Percentiles rank a stretch among this genome's conserved stretches.
phyloP scores from a whole-genome alignment of 2,797 vertebrate genomes.

The Mormyrops boulengeri region DNA sequence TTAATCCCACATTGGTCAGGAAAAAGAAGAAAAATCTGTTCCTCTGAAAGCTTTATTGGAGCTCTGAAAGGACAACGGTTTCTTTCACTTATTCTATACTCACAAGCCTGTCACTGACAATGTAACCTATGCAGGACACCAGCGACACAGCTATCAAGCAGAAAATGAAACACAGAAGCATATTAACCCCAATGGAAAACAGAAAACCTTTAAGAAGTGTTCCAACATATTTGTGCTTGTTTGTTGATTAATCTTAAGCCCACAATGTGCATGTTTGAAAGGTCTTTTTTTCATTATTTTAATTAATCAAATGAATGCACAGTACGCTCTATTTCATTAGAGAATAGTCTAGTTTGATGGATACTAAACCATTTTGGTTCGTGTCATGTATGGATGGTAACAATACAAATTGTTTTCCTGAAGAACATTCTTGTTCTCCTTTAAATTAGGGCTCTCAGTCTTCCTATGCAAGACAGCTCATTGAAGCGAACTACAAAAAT shows the following conservation, averaged over 20 bases:
- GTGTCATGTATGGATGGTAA: neutral
- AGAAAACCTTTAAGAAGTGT: slow-evolving; percentile 1
- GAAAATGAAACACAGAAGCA: neutral
- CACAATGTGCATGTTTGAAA: neutral
- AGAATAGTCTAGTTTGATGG: slow-evolving; percentile 4
- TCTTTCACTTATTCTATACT: slow-evolving; percentile 10
- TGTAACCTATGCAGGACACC: neutral
- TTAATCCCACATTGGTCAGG: neutral
- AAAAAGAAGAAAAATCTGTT: neutral
- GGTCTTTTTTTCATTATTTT: neutral
- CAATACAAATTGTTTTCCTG: slow-evolving; percentile 8
- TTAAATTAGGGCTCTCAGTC: slow-evolving; percentile 10
- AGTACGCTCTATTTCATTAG: neutral
- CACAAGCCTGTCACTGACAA: neutral
- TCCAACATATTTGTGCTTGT: neutral
- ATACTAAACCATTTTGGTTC: slow-evolving; percentile 1
- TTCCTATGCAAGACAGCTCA: slow-evolving; percentile 3
- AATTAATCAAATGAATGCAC: neutral
- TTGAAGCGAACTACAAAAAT: neutral
- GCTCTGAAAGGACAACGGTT: neutral
- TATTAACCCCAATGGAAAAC: neutral
- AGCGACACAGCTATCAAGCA: neutral
- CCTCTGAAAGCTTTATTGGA: neutral
- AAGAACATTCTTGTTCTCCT: neutral
- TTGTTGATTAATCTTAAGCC: neutral